Conservation (phyloP, 2,888 invertebrate genomes). For the Phrixothrix hirtus region DNA sequence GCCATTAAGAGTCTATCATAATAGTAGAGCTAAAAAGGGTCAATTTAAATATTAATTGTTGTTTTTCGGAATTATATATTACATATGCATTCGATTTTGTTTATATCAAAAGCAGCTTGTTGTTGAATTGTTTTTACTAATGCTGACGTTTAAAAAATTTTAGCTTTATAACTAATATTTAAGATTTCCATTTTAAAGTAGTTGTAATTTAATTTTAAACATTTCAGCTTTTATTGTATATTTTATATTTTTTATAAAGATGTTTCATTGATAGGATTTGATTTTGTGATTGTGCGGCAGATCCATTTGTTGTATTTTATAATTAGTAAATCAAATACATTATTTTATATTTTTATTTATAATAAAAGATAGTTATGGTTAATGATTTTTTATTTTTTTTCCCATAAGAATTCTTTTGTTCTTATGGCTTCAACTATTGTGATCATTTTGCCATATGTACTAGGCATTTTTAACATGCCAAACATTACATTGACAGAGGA, state of each 20-base stretch:
- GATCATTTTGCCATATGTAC: no score
- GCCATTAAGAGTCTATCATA: constrained; percentile 79
- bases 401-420: neutral
- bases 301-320: neutral
- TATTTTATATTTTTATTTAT: neutral
- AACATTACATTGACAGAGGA: no score
- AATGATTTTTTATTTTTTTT: neutral
- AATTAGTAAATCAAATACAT: neutral
- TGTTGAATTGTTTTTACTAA: neutral
- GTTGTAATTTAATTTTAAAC: neutral
- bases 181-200: constrained; percentile 1
- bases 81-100: neutral
- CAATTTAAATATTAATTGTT: constrained; percentile 72
- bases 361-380: neutral
- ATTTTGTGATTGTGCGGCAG: neutral
- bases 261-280: neutral
- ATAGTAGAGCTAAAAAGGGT: constrained; percentile 77
- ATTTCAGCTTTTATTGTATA: neutral
- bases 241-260: neutral
- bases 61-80: neutral
- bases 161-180: neutral
- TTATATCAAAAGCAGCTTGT: neutral
- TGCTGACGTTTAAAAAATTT: neutral
- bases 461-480: no score
- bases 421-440: neutral